These are phyloP conservation scores for Numenius arquata DNA, from an alignment of 2,113 vertebrate genomes.

Conservation along the genomic window DNA sequence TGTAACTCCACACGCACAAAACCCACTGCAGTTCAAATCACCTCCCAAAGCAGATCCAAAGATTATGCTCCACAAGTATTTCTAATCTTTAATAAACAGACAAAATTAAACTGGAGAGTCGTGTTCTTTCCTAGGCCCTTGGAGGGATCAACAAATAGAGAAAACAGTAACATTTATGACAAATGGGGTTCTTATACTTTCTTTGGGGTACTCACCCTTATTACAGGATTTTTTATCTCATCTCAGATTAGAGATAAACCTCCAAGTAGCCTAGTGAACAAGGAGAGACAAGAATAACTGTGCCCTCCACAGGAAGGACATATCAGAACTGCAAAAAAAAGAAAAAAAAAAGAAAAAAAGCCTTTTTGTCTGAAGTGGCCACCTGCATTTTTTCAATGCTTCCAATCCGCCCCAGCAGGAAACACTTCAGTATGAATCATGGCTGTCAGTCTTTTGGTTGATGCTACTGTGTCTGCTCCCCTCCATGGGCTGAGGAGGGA, in stretches of 20 bases:
- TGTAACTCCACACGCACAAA: neutral
- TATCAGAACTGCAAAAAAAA: neutral
- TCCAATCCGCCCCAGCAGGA: neutral
- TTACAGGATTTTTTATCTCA: neutral
- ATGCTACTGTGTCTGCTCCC: neutral
- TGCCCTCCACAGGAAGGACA: neutral
- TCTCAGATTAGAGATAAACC: neutral
- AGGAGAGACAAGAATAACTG: neutral
- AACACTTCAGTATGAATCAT: slow-evolving; percentile 17
- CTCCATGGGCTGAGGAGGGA: neutral
- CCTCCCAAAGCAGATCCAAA: neutral
- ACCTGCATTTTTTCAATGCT: slow-evolving; percentile 36
- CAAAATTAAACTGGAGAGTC: neutral
- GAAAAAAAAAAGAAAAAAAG: neutral
- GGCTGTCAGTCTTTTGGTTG: slow-evolving; percentile 12
- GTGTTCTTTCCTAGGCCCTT: neutral
- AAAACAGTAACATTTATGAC: neutral
- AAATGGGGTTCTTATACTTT: neutral
- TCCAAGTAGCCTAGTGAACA: neutral
- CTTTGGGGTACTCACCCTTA: neutral
- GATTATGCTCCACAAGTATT: neutral
- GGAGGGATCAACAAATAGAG: neutral
- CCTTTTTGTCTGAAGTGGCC: slow-evolving; percentile 23
- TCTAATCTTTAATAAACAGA: neutral
- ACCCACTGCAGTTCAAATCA: neutral